Evolutionary conservation across 2,888 invertebrate genomes (phyloP).

Genomic region (Leptinotarsa peninsularis): DNA sequence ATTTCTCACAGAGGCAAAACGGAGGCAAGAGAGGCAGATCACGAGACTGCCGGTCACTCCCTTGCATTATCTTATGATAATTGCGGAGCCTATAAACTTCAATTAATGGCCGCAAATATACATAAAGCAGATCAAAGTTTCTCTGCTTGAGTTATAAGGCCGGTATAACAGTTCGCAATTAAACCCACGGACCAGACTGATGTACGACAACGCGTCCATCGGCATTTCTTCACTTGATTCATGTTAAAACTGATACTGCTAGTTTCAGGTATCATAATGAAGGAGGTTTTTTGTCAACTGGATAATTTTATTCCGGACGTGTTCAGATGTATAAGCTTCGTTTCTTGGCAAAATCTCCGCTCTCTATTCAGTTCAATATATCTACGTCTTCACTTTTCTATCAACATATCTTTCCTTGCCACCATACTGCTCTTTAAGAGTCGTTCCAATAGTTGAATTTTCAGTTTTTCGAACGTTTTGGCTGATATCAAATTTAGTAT

Average conservation of each 20-base stretch:
- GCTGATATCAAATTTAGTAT: too few species aligned
- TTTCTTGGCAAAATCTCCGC: background rate
- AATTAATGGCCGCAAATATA: conserved; percentile 66
- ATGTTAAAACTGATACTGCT: conserved; percentile 48
- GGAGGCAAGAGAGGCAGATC: conserved; percentile 46
- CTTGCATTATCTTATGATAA: conserved; percentile 66
- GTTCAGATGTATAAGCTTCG: conserved; percentile 2
- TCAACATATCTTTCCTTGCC: too few species aligned
- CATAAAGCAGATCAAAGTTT: conserved; percentile 66
- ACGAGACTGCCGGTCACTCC: conserved; percentile 62
- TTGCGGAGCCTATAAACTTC: conserved; percentile 67
- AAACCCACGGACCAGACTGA: conserved; percentile 66
- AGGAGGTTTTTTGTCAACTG: conserved; percentile 24
- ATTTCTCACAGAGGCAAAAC: conserved; percentile 32
- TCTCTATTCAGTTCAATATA: too few species aligned
- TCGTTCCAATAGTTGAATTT: too few species aligned
- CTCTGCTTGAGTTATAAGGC: conserved; percentile 64
- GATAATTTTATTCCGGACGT: conserved; percentile 13
- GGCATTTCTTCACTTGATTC: conserved; percentile 60
- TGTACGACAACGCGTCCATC: conserved; percentile 63
- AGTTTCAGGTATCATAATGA: conserved; percentile 29
- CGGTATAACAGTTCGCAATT: conserved; percentile 64
- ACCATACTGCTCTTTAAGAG: too few species aligned
- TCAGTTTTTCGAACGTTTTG: too few species aligned
- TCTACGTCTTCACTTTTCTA: too few species aligned